Percentiles rank a stretch among this genome's conserved stretches.
Conservation (phyloP, 2,888 invertebrate genomes). For the Rhaphigaster nebulosa region DNA sequence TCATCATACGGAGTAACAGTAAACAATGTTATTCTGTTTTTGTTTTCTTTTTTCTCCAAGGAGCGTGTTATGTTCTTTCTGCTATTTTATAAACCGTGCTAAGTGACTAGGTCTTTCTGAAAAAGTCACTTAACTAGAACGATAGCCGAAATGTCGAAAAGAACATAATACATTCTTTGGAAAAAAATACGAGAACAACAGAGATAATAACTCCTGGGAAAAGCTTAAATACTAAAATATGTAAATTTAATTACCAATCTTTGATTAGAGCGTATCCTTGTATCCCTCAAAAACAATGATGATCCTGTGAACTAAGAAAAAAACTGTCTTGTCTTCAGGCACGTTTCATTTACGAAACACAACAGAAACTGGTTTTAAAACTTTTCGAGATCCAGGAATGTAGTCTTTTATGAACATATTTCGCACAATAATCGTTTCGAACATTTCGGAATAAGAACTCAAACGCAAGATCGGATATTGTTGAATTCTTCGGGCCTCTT, state of each 20-base stretch:
- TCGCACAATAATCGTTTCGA: constrained; percentile 9
- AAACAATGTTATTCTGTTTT: too few species aligned
- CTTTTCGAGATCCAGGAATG: background rate
- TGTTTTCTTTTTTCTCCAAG: too few species aligned
- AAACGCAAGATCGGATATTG: background rate
- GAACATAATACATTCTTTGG: too few species aligned
- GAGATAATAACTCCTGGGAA: too few species aligned
- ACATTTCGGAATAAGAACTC: background rate
- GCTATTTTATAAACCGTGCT: too few species aligned
- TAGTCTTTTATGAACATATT: background rate
- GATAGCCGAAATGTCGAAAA: too few species aligned
- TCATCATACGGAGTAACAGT: too few species aligned
- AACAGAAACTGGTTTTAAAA: background rate
- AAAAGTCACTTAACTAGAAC: too few species aligned
- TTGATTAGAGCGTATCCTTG: background rate
- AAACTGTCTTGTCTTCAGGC: background rate
- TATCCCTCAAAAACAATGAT: background rate
- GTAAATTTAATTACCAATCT: background rate
- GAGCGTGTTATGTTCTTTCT: too few species aligned
- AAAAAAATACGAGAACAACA: too few species aligned
- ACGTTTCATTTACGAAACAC: background rate
- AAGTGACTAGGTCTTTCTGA: too few species aligned
- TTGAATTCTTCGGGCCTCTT: background rate
- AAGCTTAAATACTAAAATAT: too few species aligned
- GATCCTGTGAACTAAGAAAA: background rate